phyloP scores from a whole-genome alignment of 2,113 vertebrate genomes.

The Cephalophus harveyi region DNA sequence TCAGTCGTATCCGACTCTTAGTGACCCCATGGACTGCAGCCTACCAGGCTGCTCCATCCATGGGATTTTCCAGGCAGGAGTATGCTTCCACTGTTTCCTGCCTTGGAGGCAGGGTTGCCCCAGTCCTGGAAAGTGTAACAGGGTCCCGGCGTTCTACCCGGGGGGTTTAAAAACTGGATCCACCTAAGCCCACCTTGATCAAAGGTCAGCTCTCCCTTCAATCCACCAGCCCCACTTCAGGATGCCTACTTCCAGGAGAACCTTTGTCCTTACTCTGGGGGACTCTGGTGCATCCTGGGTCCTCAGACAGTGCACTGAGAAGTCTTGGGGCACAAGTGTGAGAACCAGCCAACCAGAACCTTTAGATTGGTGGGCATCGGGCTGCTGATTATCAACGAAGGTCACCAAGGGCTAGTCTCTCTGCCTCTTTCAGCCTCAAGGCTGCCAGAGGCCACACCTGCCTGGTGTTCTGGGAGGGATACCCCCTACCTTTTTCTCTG shows the following conservation, averaged over 20 bases:
- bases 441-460: neutral
- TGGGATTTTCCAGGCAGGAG: no score
- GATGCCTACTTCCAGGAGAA: fast-evolving
- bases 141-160: fast-evolving
- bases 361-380: neutral
- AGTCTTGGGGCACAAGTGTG: neutral
- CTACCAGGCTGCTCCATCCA: no score
- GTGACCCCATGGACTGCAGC: no score
- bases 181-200: fast-evolving
- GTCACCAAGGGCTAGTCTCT: neutral
- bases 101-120: neutral
- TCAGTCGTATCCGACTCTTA: no score
- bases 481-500: neutral
- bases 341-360: neutral
- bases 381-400: neutral
- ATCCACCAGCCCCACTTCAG: fast-evolving
- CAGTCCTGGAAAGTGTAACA: neutral
- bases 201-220: neutral
- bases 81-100: fast-evolving
- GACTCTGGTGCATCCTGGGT: neutral
- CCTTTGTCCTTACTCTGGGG: neutral
- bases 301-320: fast-evolving
- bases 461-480: no score
- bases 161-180: neutral
- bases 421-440: no score